These are phyloP conservation scores for Sterrhoptilus dennistouni DNA, from an alignment of 2,113 vertebrate species.

Conservation along the genomic window DNA sequence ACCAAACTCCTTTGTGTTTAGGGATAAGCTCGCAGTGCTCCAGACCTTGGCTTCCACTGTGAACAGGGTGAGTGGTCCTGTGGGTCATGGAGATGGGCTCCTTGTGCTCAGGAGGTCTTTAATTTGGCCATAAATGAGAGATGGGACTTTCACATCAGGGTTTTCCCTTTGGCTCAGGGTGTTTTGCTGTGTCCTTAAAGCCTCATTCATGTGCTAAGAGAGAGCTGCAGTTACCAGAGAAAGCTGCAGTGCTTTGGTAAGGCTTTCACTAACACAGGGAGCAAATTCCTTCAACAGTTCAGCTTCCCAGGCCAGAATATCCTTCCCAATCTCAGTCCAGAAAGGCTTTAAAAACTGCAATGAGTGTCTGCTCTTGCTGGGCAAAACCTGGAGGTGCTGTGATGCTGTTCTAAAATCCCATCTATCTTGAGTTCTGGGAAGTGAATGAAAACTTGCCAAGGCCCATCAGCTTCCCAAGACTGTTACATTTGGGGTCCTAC, in stretches of 20 bases:
- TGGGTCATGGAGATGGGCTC: fast-evolving
- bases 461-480: not conserved
- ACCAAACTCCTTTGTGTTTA: constrained; percentile 57
- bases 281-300: not conserved
- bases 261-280: not conserved
- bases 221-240: not conserved
- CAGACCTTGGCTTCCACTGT: constrained; percentile 86
- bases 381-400: not conserved
- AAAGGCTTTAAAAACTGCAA: not conserved
- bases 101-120: not conserved
- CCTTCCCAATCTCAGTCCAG: not conserved
- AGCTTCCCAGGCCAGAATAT: not conserved
- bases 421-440: not conserved
- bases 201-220: not conserved
- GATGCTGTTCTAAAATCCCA: not conserved
- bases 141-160: fast-evolving
- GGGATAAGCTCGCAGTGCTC: constrained; percentile 88
- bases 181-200: not conserved
- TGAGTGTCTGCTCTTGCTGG: not conserved
- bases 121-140: not conserved
- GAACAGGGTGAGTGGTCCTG: constrained; percentile 79
- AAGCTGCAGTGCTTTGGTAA: not conserved
- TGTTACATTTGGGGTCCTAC: fast-evolving
- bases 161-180: not conserved
- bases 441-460: not conserved